phyloP scores from a whole-genome alignment of 1,140 invertebrate genomes.

The Drosophila insularis region DNA sequence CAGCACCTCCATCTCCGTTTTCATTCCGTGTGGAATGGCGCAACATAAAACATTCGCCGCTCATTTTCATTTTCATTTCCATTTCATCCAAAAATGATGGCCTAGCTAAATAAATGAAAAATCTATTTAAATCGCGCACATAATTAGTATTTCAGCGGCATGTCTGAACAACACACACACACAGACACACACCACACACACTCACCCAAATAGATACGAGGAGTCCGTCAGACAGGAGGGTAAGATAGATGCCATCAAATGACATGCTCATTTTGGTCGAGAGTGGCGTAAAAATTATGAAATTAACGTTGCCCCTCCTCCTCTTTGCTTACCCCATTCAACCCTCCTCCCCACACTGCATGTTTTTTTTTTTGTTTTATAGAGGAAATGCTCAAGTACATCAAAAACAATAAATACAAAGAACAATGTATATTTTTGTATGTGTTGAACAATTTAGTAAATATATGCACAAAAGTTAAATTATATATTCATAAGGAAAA shows the following conservation, averaged over 20 bases:
- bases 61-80: slow-evolving; percentile 64
- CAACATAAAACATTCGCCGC: slow-evolving; percentile 80
- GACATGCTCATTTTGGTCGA: slow-evolving; percentile 70
- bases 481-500: slow-evolving; percentile 40
- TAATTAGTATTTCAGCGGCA: slow-evolving; percentile 80
- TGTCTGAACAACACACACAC: slow-evolving; percentile 52
- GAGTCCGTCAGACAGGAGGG: slow-evolving; percentile 18
- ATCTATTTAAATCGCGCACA: slow-evolving; percentile 81
- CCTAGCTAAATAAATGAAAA: slow-evolving; percentile 80
- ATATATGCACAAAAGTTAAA: slow-evolving; percentile 15
- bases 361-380: slow-evolving; percentile 20
- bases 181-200: slow-evolving; percentile 21
- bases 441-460: neutral
- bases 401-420: neutral
- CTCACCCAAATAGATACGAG: slow-evolving; percentile 42
- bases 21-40: slow-evolving; percentile 45
- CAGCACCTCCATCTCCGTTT: slow-evolving; percentile 5
- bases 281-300: slow-evolving; percentile 73
- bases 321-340: neutral
- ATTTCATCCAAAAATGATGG: slow-evolving; percentile 76
- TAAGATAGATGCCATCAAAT: slow-evolving; percentile 47
- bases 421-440: no score
- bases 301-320: slow-evolving; percentile 61
- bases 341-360: neutral
- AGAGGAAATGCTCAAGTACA: slow-evolving; percentile 64